Percentiles rank a stretch among this genome's conserved stretches.
Conservation (phyloP, 2,113 vertebrate genomes). For the Halichoeres trimaculatus region DNA sequence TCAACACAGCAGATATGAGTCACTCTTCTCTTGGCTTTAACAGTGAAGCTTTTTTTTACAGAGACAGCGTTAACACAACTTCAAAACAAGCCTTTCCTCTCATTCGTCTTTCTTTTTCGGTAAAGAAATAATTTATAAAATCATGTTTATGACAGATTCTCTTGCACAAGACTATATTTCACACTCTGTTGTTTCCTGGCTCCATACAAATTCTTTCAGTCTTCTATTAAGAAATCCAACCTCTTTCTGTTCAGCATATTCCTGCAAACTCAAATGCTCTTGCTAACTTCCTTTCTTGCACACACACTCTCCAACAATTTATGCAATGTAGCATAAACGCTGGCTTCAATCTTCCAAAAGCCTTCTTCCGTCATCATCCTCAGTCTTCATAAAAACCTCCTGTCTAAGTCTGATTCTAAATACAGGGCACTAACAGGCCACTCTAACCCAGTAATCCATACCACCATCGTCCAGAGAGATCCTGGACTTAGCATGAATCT, state of each 20-base stretch:
- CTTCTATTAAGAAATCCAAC: too few relatives aligned
- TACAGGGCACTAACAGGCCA: slow-evolving; percentile 33
- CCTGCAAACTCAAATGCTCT: slow-evolving; percentile 9
- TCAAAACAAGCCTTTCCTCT: slow-evolving; percentile 2
- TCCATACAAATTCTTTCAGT: neutral
- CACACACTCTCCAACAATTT: slow-evolving; percentile 19
- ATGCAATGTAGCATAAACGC: slow-evolving; percentile 56
- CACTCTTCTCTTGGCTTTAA: neutral
- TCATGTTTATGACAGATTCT: too few relatives aligned
- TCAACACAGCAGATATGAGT: neutral
- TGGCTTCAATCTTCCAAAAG: slow-evolving; percentile 43
- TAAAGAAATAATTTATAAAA: neutral
- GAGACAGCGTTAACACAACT: neutral
- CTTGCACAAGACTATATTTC: neutral
- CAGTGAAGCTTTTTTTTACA: neutral
- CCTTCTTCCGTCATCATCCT: slow-evolving; percentile 43
- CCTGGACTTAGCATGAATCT: slow-evolving; percentile 61
- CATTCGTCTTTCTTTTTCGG: neutral
- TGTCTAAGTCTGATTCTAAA: slow-evolving; percentile 29
- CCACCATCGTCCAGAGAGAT: slow-evolving; percentile 53
- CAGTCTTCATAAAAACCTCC: slow-evolving; percentile 61
- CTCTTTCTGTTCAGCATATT: too few relatives aligned
- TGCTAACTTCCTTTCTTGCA: slow-evolving; percentile 4
- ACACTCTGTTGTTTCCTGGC: neutral
- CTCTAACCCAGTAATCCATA: slow-evolving; percentile 63